Evolutionary conservation across 2,888 invertebrate genomes (phyloP), one percentile per base, ranked within the genome.

Genomic region (Macrosoma leucophasiata): DNA sequence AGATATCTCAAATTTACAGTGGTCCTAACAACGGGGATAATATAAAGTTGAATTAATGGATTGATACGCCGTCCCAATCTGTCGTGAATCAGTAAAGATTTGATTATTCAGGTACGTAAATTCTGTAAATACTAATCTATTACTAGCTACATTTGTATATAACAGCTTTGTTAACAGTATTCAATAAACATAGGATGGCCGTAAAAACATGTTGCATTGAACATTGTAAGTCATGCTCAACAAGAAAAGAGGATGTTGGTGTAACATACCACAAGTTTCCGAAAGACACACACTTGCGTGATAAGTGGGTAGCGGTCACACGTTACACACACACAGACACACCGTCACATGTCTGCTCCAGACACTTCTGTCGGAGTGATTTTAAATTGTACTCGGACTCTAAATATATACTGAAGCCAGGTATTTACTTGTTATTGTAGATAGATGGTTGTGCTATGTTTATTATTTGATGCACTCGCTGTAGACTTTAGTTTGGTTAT

Each of bases 241-340:
- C 79, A 39, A 82, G 88, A 59, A 67, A 76, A 37, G 88, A 89
- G 65, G 88, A 91, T 60, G 74, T 86, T 46, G 91, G 92, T 41
- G 89, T 92, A 18, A 91, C 92, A 19, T 90, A 90, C 58, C 92
- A 93, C 65, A 91, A 90, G 52, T 90, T 91, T 55, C 92, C 92
- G 2, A 87, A 88, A 62, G 89, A 91, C 60, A 59, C 73, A 13
- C 76, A 76, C 36, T 78, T 89, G 36, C 77, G 88, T 33, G 79
- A 85, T 28, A 86, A 82, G 62, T 93, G 92, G 92, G 76, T 89
- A 33, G 71, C 74, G n/a, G 85, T 89, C 51, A 89, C 91, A 52
- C 87, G 82, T 17, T 84, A 87, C 28, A 81, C 81, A 27, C 55
- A 68, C 20, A 84, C 84, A 39, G 85, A 86, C 40, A 78, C 78